These are phyloP conservation scores for Tetropium fuscum DNA, from an alignment of 2,888 invertebrate species.

Conservation along the genomic window DNA sequence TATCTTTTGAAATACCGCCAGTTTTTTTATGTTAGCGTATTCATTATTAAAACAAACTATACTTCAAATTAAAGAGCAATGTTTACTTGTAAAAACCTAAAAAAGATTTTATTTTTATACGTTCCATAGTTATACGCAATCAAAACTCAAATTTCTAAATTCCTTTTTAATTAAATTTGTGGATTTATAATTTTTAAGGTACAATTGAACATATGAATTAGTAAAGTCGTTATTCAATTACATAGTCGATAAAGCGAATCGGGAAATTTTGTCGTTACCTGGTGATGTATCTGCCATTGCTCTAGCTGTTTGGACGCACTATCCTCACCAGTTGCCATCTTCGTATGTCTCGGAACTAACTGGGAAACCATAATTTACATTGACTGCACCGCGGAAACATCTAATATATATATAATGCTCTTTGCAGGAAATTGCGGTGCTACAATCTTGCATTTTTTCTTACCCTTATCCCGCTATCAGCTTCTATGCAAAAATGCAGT, in stretches of 20 bases:
- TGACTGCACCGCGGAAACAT: background rate
- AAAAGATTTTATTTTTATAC: too few relatives aligned
- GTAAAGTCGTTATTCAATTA: too few relatives aligned
- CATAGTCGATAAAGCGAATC: conserved; percentile 5
- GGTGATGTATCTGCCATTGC: conserved; percentile 38
- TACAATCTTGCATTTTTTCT: conserved; percentile 7
- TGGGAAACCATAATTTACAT: background rate
- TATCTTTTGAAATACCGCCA: too few relatives aligned
- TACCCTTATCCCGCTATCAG: background rate
- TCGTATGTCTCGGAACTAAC: conserved; percentile 2
- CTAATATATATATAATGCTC: conserved; percentile 12
- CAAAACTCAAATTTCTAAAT: too few relatives aligned
- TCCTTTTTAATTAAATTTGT: background rate
- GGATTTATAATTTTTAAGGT: conserved; percentile 14
- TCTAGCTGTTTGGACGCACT: conserved; percentile 39
- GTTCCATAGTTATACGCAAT: too few relatives aligned
- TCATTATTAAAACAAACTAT: too few relatives aligned
- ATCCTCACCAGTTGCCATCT: conserved; percentile 29
- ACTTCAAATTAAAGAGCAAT: too few relatives aligned
- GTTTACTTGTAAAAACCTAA: too few relatives aligned
- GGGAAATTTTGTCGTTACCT: conserved; percentile 32
- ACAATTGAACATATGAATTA: too few relatives aligned
- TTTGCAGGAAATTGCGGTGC: conserved; percentile 16
- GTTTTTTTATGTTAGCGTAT: too few relatives aligned
- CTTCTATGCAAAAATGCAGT: conserved; percentile 1